Conservation (phyloP, 2,797 vertebrate species). For the Falco peregrinus region DNA sequence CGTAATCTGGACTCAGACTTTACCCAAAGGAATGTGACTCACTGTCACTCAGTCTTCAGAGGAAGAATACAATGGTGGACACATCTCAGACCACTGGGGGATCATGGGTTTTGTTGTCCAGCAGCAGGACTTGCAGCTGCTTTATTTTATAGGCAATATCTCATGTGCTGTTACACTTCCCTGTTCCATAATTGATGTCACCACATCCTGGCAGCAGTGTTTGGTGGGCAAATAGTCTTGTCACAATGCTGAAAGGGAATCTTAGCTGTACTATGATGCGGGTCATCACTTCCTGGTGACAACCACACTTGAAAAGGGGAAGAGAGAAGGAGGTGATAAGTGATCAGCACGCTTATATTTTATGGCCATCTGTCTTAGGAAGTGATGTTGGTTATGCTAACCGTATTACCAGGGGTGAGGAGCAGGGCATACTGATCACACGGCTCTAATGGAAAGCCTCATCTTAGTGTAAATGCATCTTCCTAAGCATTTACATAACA, state of each 20-base stretch:
- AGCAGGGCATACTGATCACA: not conserved
- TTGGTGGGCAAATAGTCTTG: not conserved
- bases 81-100: not conserved
- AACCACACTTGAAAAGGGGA: not conserved
- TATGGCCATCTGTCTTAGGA: not conserved
- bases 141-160: not conserved
- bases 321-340: not conserved
- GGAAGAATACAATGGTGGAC: not conserved
- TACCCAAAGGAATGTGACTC: not conserved
- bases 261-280: accelerated
- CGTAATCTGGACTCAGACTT: not conserved
- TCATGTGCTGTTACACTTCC: not conserved
- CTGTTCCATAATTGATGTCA: not conserved
- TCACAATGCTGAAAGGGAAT: not conserved
- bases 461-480: not conserved
- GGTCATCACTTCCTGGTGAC: not conserved
- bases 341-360: not conserved
- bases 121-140: not conserved
- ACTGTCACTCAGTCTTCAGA: not conserved
- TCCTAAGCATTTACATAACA: not conserved
- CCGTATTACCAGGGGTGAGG: not conserved
- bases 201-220: not conserved
- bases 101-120: not conserved
- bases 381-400: not conserved
- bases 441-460: not conserved